Percentiles rank a stretch among this genome's conserved stretches.
These are phyloP conservation scores for Larimichthys crocea DNA, from an alignment of 2,113 vertebrate species.

Conservation along the genomic window DNA sequence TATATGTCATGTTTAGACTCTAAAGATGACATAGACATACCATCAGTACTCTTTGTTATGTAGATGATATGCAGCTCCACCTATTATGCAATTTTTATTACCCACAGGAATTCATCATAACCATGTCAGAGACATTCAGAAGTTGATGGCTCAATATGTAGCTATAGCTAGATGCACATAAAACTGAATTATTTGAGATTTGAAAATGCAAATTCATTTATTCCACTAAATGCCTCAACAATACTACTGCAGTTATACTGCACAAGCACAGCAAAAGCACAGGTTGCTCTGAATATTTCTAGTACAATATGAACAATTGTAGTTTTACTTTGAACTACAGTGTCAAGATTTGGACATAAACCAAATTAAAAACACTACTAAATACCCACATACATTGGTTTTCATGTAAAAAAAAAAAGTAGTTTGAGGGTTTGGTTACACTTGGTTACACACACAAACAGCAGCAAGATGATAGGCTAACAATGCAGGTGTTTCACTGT, in stretches of 20 bases:
- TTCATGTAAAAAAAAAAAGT: no score
- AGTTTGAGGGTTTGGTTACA: no score
- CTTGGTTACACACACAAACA: no score
- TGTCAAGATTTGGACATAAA: no score
- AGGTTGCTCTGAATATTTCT: no score
- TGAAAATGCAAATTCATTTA: slow-evolving; percentile 2
- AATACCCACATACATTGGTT: no score
- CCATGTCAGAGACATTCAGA: slow-evolving; percentile 8
- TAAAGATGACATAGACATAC: background rate
- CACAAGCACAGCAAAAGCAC: no score
- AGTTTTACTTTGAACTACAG: no score
- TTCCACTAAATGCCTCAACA: background rate
- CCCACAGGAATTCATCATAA: slow-evolving; percentile 46
- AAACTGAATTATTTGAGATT: slow-evolving; percentile 5
- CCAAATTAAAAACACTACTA: no score
- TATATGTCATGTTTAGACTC: slow-evolving; percentile 12
- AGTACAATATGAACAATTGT: no score
- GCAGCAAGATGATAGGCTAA: no score
- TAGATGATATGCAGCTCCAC: slow-evolving; percentile 38
- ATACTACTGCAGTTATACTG: background rate
- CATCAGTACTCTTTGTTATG: slow-evolving; percentile 47
- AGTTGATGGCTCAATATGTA: slow-evolving; percentile 26
- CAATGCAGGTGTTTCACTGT: no score
- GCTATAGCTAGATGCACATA: slow-evolving; percentile 7
- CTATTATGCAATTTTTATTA: slow-evolving; percentile 48